Evolutionary conservation across 2,113 vertebrate genomes (phyloP), one percentile per base, ranked within the genome.

Genomic region (Parus major): DNA sequence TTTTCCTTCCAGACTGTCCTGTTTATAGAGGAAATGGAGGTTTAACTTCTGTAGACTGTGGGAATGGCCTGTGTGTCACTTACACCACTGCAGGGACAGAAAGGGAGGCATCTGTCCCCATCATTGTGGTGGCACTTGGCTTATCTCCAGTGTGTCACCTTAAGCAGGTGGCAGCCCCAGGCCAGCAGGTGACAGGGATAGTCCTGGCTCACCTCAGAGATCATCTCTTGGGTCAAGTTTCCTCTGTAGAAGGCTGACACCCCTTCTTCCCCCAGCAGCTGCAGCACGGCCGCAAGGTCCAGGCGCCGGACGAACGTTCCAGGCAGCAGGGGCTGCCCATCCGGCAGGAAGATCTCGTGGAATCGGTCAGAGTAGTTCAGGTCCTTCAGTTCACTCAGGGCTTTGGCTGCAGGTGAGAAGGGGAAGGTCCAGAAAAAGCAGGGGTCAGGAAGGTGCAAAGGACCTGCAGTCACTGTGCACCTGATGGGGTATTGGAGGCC

Each of bases 151-250:
- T 12, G 6, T 52, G 52, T 64, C 69, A 76, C 69, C 57, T 60
- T 15, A 52, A 47, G 57, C 47, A 82, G 81, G 53, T 83, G n/a
- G 66, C 39, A 94, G 12, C 23, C 55, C 39, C 76, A 56, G 77
- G 31, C 52, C 0, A 0, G 33, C 41, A 89, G 73, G 59, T 50
- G 29, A 28, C 39, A 39, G 25, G 25, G 47, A 16, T 33, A 57
- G 59, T 15, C 13, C 1, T 11, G 49, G 61, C 98, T 98, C 97
- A 99, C 99, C 98, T 98, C 98, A 0, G 98, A 97, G 53, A 98
- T 97, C 66, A 99, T 99, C 97, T 99, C 99, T 96, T 98, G 98
- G 0, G 99, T 99, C 93, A 99, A 66, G 95, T 99, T 99, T 61
- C 98, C 98, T 0, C 75, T 97, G 93, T 99, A 99, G 97, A 99